Conservation (phyloP, 1,140 invertebrate species). For the Polyergus mexicanus region DNA sequence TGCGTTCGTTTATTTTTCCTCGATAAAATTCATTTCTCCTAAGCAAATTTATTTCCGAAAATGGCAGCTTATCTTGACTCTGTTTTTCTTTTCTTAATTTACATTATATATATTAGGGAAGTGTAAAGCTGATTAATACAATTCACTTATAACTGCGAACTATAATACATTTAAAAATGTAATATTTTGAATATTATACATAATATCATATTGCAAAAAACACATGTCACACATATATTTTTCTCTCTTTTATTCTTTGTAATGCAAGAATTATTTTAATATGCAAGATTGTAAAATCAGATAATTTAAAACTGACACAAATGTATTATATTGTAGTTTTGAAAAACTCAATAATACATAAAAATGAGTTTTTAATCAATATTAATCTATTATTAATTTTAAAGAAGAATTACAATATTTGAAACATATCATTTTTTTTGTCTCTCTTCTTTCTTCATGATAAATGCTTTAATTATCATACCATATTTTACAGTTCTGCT, state of each 20-base stretch:
- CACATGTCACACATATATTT: neutral
- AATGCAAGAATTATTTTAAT: neutral
- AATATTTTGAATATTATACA: neutral
- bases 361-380: neutral
- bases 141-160: neutral
- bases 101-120: neutral
- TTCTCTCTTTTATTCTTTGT: neutral
- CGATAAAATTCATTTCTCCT: neutral
- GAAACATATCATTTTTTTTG: no score
- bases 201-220: neutral
- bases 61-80: neutral
- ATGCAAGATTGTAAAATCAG: neutral
- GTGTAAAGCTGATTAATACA: neutral
- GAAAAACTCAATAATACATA: neutral
- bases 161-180: neutral
- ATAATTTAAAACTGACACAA: neutral
- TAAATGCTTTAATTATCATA: constrained; percentile 4
- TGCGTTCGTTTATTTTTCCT: neutral
- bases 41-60: neutral
- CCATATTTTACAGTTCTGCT: neutral
- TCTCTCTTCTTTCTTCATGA: no score
- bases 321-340: neutral
- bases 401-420: neutral
- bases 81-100: neutral
- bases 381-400: neutral